phyloP scores from a whole-genome alignment of 2,113 vertebrate species.

The Neodon shergylaensis region DNA sequence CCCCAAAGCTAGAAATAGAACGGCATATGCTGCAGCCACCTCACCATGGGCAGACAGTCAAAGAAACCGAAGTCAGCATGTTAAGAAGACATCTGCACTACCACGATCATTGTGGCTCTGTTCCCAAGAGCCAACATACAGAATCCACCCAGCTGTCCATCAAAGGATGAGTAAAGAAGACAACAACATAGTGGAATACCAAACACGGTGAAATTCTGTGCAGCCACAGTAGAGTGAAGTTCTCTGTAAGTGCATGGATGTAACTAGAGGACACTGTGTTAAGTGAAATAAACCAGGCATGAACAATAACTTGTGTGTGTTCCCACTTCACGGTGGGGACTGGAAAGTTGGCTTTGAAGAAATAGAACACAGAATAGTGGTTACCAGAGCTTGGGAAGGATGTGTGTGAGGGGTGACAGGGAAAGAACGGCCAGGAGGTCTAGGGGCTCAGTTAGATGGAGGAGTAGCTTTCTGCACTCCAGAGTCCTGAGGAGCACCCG shows the following conservation, averaged over 20 bases:
- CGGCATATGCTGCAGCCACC: too few species aligned
- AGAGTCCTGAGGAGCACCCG: too few species aligned
- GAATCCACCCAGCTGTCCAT: not conserved
- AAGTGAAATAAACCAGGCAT: not conserved
- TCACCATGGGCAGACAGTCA: not conserved
- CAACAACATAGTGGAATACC: not conserved
- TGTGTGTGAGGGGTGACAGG: not conserved
- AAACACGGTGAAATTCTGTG: not conserved
- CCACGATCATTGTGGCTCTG: not conserved
- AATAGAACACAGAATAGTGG: not conserved
- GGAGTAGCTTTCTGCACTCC: not conserved
- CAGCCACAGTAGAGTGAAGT: not conserved
- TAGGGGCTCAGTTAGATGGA: not conserved
- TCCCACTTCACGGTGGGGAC: not conserved
- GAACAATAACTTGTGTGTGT: not conserved
- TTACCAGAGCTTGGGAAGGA: not conserved
- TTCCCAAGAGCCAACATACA: not conserved
- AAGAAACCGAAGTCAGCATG: not conserved
- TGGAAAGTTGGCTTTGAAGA: not conserved
- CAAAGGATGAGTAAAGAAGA: not conserved
- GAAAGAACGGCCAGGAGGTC: not conserved
- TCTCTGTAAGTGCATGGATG: not conserved
- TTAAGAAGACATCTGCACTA: not conserved
- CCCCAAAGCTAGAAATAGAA: not conserved
- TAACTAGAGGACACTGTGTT: not conserved